Percentiles rank a stretch among this genome's conserved stretches.
Evolutionary conservation across 2,888 invertebrate genomes (phyloP).

Genomic region (Hoplodrina ambigua): DNA sequence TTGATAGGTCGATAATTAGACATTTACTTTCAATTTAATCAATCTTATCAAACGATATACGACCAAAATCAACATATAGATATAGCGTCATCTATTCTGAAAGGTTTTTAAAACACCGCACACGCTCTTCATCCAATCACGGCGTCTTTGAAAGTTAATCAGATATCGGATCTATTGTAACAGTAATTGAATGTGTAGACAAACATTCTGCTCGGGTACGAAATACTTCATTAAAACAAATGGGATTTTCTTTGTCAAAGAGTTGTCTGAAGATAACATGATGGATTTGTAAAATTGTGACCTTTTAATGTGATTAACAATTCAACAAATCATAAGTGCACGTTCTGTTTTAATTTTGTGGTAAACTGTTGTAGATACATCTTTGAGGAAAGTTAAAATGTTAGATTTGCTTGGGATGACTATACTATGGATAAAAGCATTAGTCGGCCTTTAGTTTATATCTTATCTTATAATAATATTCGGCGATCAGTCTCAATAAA

Average conservation of each 20-base stretch:
- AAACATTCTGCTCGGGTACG: neutral
- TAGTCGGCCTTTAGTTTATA: no score
- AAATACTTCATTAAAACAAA: slow-evolving; percentile 14
- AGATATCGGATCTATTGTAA: slow-evolving; percentile 25
- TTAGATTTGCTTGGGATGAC: no score
- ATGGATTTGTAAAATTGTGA: neutral
- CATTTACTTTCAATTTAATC: neutral
- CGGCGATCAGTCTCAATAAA: no score
- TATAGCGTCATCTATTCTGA: neutral
- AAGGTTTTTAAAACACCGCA: slow-evolving; percentile 19
- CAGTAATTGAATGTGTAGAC: slow-evolving; percentile 42
- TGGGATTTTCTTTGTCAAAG: slow-evolving; percentile 9
- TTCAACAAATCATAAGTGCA: no score
- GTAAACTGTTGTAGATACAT: neutral
- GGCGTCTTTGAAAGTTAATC: slow-evolving; percentile 32
- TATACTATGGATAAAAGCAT: no score
- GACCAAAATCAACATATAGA: neutral
- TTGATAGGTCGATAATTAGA: no score
- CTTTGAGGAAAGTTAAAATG: no score
- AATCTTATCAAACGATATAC: neutral
- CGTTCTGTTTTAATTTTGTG: neutral
- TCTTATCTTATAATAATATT: no score
- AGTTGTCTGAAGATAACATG: slow-evolving; percentile 1
- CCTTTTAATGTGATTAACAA: neutral
- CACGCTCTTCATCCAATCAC: slow-evolving; percentile 29